Evolutionary conservation across 1,140 invertebrate species (phyloP).

Genomic region (Penaeus chinensis): DNA sequence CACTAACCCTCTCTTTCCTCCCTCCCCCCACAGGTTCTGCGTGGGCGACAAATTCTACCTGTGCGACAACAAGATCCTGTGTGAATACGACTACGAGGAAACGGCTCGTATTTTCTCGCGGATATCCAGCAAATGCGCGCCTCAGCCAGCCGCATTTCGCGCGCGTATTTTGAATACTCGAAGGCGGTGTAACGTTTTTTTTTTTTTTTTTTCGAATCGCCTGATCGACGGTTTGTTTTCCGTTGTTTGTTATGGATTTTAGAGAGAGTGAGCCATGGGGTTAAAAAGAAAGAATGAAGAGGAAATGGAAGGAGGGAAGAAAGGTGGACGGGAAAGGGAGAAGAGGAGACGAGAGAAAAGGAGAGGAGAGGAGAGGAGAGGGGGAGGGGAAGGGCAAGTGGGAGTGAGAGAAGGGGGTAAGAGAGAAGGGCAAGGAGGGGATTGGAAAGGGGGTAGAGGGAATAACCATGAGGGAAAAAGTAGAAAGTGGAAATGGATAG

Average conservation of each 20-base stretch:
- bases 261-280: too few species aligned
- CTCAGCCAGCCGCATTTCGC: constrained; percentile 15
- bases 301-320: too few species aligned
- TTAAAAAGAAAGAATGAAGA: too few species aligned
- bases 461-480: too few species aligned
- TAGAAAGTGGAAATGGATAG: too few species aligned
- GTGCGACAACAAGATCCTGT: constrained; percentile 93
- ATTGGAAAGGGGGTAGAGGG: too few species aligned
- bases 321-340: too few species aligned
- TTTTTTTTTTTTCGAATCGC: not conserved
- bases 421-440: too few species aligned
- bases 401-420: too few species aligned
- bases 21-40: constrained; percentile 82
- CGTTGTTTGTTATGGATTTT: not conserved
- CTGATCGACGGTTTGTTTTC: constrained; percentile 10
- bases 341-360: too few species aligned
- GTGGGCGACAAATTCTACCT: constrained; percentile 93
- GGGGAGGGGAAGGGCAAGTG: too few species aligned
- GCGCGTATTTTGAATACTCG: constrained; percentile 46
- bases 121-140: constrained; percentile 42
- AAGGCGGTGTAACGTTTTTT: constrained; percentile 25
- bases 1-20: not conserved
- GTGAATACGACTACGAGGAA: constrained; percentile 94
- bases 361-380: too few species aligned
- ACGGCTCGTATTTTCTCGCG: constrained; percentile 41